These are phyloP conservation scores for Rhizomys pruinosus DNA, from an alignment of 2,113 vertebrate species.

Conservation along the genomic window DNA sequence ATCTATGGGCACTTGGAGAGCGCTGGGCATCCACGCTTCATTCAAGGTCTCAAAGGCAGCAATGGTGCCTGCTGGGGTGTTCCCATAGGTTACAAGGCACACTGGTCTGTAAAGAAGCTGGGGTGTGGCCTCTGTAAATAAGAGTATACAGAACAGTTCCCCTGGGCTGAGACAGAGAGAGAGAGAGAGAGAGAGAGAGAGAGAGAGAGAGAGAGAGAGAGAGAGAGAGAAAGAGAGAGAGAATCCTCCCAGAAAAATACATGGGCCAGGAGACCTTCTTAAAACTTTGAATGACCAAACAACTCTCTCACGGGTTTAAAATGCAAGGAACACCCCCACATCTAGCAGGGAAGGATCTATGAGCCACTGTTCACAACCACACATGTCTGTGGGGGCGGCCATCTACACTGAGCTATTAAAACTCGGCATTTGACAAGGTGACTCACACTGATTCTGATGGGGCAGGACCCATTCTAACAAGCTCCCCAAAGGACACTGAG, in stretches of 20 bases:
- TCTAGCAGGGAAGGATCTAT: background rate
- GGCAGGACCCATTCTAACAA: conserved; percentile 64
- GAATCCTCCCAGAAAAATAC: background rate
- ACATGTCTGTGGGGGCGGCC: background rate
- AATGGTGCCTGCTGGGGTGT: fast-evolving
- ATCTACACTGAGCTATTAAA: background rate
- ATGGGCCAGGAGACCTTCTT: background rate
- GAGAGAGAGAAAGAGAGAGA: background rate
- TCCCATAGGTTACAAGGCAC: background rate
- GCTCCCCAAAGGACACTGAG: conserved; percentile 61
- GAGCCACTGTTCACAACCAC: background rate
- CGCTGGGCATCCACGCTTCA: fast-evolving
- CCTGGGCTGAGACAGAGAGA: background rate
- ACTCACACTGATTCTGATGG: background rate
- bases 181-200: background rate
- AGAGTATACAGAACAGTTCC: background rate
- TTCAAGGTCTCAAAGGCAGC: background rate
- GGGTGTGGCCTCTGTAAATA: background rate
- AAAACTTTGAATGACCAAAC: background rate
- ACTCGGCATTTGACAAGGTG: background rate
- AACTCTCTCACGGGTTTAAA: background rate
- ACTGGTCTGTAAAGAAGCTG: background rate
- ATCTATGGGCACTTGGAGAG: fast-evolving
- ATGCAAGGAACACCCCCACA: background rate
- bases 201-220: background rate